Percentiles rank a stretch among this genome's conserved stretches.
These are phyloP conservation scores for Coregonus suidteri DNA, from an alignment of 2,797 vertebrate genomes.

Conservation along the genomic window DNA sequence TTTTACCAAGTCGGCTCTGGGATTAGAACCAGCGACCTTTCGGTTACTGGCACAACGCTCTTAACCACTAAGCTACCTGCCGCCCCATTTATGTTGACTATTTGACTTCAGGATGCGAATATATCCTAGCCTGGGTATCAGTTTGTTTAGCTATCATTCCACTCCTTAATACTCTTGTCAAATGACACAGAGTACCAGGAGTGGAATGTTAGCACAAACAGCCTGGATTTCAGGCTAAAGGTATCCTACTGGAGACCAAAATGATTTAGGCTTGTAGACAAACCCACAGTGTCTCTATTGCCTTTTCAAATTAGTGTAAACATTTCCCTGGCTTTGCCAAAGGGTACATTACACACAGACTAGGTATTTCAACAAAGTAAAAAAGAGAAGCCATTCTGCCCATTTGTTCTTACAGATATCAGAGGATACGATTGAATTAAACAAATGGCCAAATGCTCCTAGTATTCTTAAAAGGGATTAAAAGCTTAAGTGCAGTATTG, in stretches of 20 bases:
- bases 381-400: background rate
- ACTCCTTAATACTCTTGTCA: too few species aligned
- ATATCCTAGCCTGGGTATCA: background rate
- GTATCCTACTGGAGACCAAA: background rate
- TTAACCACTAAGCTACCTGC: too few species aligned
- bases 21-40: too few species aligned
- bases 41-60: too few species aligned
- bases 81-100: background rate
- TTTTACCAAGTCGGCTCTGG: too few species aligned
- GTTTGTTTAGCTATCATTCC: too few species aligned
- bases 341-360: background rate
- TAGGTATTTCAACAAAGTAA: conserved; percentile 13
- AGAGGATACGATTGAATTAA: conserved; percentile 51
- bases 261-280: background rate
- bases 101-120: too few species aligned
- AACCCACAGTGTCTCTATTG: background rate
- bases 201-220: too few species aligned
- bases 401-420: conserved; percentile 15
- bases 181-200: too few species aligned
- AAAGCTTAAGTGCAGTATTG: conserved; percentile 44
- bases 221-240: too few species aligned
- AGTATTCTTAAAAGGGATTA: conserved; percentile 42
- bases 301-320: background rate
- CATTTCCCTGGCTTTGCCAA: background rate
- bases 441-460: conserved; percentile 34